Base-by-base conservation (phyloP, 1,140 invertebrate genomes). In the Rhagoletis zephyria region DNA sequence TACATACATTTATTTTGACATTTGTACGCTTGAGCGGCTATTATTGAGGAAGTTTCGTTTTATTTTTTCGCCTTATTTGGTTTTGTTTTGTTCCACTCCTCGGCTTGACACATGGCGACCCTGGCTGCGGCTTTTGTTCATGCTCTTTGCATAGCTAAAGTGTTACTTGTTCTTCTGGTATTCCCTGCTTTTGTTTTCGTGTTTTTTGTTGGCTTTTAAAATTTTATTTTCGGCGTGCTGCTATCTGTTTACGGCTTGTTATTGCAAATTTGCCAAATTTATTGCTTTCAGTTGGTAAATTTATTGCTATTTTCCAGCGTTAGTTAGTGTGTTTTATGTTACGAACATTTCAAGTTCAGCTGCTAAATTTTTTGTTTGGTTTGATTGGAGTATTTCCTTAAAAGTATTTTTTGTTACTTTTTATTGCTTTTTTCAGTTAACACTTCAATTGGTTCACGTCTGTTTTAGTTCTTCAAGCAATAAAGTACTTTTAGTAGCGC, bases 281-380 rank as follows among this genome's bases (percentile, higher is more conserved):
- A 81, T 81, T 56, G 74, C 74, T 19, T 81, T 81, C 48, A 81
- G 74, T 56, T 81, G 48, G 48, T 81, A 30, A 81, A 81, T 81
- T 81, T 81, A 81, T 81, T 81, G 74, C 74, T 81, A n/a, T 81
- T 81, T 59, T 81, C 48, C n/a, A 59, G 2, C n/a, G 74, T 4
- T 7, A 45, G 70, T 45, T n/a, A 12, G 2, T 74, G 2, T 74
- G 14, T 48, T 48, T 16, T 56, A 3, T 81, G 16, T 81, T 9
- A 4, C n/a, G 74, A 5, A 2, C 45, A 56, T 81, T 81, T 81
- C 74, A 81, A 81, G 74, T 81, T 59, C 74, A 81, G 74, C 74
- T 81, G 74, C 51, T 56, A 12, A 45, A 74, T 74, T 45, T 45
- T 30, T 81, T 81, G 48, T 81, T 12, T 30, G 74, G 5, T 51